Evolutionary conservation across 2,797 vertebrate genomes (phyloP).

Genomic region (Lithobates pipiens): DNA sequence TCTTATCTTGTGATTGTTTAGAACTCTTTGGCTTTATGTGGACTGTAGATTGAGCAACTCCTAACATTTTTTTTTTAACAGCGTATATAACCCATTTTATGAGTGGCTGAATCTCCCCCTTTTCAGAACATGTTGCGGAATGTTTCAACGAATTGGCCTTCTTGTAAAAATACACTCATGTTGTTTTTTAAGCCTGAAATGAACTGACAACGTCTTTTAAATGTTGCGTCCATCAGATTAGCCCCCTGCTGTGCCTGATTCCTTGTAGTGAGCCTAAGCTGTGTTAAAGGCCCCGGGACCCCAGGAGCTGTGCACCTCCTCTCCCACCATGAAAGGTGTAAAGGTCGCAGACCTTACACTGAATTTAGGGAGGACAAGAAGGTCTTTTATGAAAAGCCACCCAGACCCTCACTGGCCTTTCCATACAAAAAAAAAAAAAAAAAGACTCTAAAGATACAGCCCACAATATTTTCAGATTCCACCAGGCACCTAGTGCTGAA

Average conservation of each 20-base stretch:
- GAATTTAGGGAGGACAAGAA: slow-evolving; percentile 67
- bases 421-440: slow-evolving; percentile 5
- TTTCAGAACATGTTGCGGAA: not conserved
- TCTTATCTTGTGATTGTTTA: not conserved
- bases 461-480: slow-evolving; percentile 43
- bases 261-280: slow-evolving; percentile 39
- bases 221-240: slow-evolving; percentile 41
- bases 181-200: not conserved
- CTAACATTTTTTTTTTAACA: not conserved
- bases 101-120: not conserved
- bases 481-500: slow-evolving; percentile 24
- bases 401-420: slow-evolving; percentile 53
- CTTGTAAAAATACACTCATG: slow-evolving; percentile 30
- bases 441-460: slow-evolving; percentile 27
- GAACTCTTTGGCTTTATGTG: not conserved
- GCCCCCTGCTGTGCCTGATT: slow-evolving; percentile 36
- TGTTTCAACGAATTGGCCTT: not conserved
- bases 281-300: slow-evolving; percentile 49
- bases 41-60: not conserved
- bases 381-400: slow-evolving; percentile 64
- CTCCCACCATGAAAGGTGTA: slow-evolving; percentile 61
- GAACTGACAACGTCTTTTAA: slow-evolving; percentile 17
- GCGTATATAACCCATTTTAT: slow-evolving; percentile 1
- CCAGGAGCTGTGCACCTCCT: slow-evolving; percentile 58
- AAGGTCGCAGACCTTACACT: slow-evolving; percentile 65